phyloP scores from a whole-genome alignment of 23 tunicate genomes.

The Phallusia fumigata region DNA sequence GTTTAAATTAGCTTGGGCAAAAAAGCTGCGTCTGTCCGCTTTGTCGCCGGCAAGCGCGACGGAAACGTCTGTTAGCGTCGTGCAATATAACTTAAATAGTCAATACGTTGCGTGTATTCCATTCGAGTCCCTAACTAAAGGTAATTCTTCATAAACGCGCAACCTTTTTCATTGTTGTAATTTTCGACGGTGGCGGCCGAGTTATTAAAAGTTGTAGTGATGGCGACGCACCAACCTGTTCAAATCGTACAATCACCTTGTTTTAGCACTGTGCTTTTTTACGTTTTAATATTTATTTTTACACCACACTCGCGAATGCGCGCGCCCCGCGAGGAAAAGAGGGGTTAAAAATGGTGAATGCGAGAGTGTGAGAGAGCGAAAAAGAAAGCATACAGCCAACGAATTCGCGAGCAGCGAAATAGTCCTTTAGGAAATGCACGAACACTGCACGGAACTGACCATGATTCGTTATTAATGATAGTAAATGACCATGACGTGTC shows the following conservation, averaged over 20 bases:
- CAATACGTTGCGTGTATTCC: too few species aligned
- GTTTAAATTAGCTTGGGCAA: too few species aligned
- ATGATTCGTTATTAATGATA: too few species aligned
- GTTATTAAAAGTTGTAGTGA: background rate
- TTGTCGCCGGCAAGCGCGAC: too few species aligned
- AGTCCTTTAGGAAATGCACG: background rate
- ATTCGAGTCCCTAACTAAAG: background rate
- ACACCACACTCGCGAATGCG: constrained; percentile 7
- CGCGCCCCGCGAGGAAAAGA: background rate
- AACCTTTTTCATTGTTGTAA: background rate
- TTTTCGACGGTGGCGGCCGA: background rate
- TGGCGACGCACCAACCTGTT: background rate
- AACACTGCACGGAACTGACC: background rate
- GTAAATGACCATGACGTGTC: too few species aligned
- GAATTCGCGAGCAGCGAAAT: background rate
- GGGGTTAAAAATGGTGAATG: background rate
- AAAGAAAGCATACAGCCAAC: background rate
- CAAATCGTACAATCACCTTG: constrained; percentile 5
- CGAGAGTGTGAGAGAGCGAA: background rate
- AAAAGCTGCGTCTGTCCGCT: too few species aligned
- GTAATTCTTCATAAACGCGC: background rate
- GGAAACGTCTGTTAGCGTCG: too few species aligned
- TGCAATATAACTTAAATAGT: too few species aligned
- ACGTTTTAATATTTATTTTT: constrained; percentile 10
- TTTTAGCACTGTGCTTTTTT: constrained; percentile 4